phyloP scores from a whole-genome alignment of 1,140 invertebrate genomes.

The Leptoteleia sp. region DNA sequence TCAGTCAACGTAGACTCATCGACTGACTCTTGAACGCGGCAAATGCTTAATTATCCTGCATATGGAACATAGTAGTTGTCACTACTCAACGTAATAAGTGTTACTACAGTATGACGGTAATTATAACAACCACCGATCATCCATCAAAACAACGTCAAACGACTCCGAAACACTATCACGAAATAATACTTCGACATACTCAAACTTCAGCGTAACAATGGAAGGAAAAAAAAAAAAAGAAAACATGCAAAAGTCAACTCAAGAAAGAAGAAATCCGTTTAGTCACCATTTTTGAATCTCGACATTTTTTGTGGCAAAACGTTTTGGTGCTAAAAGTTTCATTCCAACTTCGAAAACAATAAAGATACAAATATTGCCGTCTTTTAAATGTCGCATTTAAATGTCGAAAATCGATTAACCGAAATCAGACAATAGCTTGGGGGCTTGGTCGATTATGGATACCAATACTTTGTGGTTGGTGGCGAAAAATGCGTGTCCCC shows the following conservation, averaged over 20 bases:
- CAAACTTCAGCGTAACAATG: conserved; percentile 1
- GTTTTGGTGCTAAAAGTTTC: conserved; percentile 40
- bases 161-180: conserved; percentile 7
- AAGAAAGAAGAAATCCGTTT: not conserved
- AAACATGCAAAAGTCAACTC: too few relatives aligned
- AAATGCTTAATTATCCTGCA: conserved; percentile 56
- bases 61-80: conserved; percentile 50
- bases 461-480: too few relatives aligned
- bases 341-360: conserved; percentile 29
- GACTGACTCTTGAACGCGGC: conserved; percentile 31
- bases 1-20: conserved; percentile 47
- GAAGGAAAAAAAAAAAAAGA: conserved; percentile 3
- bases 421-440: conserved; percentile 63
- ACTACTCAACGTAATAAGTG: conserved; percentile 54
- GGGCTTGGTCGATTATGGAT: too few relatives aligned
- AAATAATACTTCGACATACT: conserved; percentile 24
- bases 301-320: conserved; percentile 33
- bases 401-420: conserved; percentile 43
- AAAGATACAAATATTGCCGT: conserved; percentile 23
- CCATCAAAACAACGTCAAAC: conserved; percentile 22
- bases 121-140: conserved; percentile 47
- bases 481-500: too few relatives aligned
- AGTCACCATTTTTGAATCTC: conserved; percentile 5
- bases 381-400: conserved; percentile 47
- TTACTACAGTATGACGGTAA: conserved; percentile 47